Evolutionary conservation across 92 coral and sea anemone genomes (phyloP).

Genomic region (Diadumene lineata): DNA sequence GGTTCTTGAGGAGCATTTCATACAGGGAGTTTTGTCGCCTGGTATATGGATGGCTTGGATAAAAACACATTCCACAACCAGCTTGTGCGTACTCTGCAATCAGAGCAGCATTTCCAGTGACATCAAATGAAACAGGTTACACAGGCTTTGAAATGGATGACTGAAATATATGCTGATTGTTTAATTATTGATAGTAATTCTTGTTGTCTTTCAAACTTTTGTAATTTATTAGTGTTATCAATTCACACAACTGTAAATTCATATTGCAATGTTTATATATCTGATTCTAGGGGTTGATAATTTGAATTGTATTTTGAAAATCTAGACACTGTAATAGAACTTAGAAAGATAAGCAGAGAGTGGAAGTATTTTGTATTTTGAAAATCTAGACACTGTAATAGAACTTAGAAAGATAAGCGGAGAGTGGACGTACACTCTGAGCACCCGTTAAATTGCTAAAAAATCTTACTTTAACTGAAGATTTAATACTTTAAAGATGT

Average conservation of each 20-base stretch:
- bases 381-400: too few relatives aligned
- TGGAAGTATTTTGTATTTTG: too few relatives aligned
- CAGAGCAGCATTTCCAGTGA: not conserved
- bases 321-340: not conserved
- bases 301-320: too few relatives aligned
- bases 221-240: not conserved
- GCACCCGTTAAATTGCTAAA: too few relatives aligned
- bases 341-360: not conserved
- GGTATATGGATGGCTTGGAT: constrained; percentile 8
- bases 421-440: too few relatives aligned
- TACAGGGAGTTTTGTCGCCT: constrained; percentile 13
- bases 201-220: not conserved
- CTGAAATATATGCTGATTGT: too few relatives aligned
- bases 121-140: too few relatives aligned
- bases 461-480: too few relatives aligned
- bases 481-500: too few relatives aligned
- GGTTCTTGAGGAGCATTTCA: constrained; percentile 6
- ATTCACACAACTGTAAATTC: not conserved
- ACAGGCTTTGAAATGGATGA: not conserved
- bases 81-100: constrained; percentile 15
- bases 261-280: not conserved
- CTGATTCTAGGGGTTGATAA: not conserved
- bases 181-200: not conserved
- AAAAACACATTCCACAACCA: constrained; percentile 1
- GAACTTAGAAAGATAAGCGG: not conserved